Conservation (phyloP, 2,888 invertebrate species). For the Amphiduros pacificus region DNA sequence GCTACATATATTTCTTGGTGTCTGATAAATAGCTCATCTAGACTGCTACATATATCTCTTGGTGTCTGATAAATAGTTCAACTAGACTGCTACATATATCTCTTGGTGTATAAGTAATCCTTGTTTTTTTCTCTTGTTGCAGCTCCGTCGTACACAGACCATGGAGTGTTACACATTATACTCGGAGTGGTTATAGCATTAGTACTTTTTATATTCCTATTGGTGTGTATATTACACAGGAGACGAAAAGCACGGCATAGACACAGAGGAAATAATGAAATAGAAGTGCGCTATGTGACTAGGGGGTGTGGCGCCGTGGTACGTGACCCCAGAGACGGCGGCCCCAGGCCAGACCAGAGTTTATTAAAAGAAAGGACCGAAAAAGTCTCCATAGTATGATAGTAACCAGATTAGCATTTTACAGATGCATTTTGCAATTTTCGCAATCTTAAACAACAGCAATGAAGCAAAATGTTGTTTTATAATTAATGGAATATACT, state of each 20-base stretch:
- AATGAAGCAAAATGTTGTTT: no score
- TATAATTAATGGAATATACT: no score
- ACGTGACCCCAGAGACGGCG: slow-evolving; percentile 6
- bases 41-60: no score
- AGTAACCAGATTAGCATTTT: no score
- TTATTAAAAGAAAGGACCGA: slow-evolving; percentile 32
- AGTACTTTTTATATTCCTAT: slow-evolving; percentile 30
- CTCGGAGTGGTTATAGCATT: slow-evolving; percentile 30
- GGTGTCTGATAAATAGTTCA: no score
- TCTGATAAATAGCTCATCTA: no score
- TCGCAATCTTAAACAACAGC: no score
- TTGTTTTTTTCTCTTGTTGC: background rate
- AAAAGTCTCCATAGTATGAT: slow-evolving; percentile 35
- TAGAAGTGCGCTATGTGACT: slow-evolving; percentile 32
- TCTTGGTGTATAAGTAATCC: background rate
- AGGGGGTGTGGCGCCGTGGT: slow-evolving; percentile 15
- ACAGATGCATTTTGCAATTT: no score
- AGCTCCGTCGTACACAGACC: slow-evolving; percentile 23
- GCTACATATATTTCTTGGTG: no score
- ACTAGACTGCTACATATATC: no score
- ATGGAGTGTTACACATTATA: slow-evolving; percentile 32
- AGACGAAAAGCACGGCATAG: slow-evolving; percentile 25
- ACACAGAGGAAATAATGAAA: slow-evolving; percentile 27
- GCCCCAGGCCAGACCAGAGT: slow-evolving; percentile 17
- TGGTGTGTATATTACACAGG: slow-evolving; percentile 32